Percentiles rank a stretch among this genome's conserved stretches.
Evolutionary conservation across 2,888 invertebrate genomes (phyloP).

Genomic region (Antheraea yamamai): DNA sequence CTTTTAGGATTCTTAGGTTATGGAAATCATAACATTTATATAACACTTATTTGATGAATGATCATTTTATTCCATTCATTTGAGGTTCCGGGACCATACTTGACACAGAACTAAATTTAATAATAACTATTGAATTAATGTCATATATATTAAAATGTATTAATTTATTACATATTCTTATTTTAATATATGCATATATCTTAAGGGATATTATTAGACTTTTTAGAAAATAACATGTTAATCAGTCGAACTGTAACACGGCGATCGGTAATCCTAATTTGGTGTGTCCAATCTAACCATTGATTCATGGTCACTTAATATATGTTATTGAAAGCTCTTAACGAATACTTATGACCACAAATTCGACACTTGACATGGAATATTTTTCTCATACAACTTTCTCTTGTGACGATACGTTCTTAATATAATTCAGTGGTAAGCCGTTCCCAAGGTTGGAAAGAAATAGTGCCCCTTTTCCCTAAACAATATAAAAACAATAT

Average conservation of each 20-base stretch:
- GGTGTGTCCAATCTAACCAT: conserved; percentile 48
- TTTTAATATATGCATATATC: not conserved
- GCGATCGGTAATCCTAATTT: conserved; percentile 54
- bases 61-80: too few species aligned
- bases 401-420: conserved; percentile 23
- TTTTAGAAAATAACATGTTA: not conserved
- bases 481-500: too few species aligned
- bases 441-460: not conserved
- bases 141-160: not conserved
- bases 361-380: conserved; percentile 31
- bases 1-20: too few species aligned
- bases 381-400: conserved; percentile 34
- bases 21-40: too few species aligned
- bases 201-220: not conserved
- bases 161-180: not conserved
- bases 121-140: not conserved
- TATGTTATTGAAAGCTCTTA: conserved; percentile 40
- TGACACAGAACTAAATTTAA: not conserved
- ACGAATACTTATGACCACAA: conserved; percentile 40
- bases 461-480: too few species aligned
- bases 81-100: not conserved
- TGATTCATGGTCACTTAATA: conserved; percentile 47
- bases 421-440: not conserved
- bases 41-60: too few species aligned
- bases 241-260: conserved; percentile 27